phyloP scores from a whole-genome alignment of 2,113 vertebrate species.

The Grammomys surdaster region DNA sequence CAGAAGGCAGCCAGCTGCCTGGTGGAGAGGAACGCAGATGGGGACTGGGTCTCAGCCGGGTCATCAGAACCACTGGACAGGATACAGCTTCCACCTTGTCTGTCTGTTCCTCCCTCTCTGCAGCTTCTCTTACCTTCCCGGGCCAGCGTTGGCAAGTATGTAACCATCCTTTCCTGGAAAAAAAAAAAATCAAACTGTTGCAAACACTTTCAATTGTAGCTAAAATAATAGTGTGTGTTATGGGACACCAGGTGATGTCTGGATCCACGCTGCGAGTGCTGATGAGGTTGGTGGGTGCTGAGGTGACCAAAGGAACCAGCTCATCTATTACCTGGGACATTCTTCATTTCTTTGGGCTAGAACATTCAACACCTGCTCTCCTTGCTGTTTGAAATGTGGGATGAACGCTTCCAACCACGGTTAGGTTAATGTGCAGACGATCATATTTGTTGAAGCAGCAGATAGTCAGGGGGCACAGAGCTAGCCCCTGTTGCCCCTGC shows the following conservation, averaged over 20 bases:
- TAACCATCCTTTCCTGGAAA: background rate
- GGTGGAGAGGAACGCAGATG: background rate
- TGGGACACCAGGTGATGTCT: background rate
- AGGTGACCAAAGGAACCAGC: background rate
- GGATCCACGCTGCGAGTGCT: rapidly evolving
- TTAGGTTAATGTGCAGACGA: background rate
- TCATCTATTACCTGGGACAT: too few species aligned
- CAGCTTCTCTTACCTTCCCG: background rate
- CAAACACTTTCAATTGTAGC: background rate
- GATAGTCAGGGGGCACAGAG: too few species aligned
- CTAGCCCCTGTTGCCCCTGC: background rate
- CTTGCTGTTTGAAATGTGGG: background rate
- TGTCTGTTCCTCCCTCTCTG: background rate
- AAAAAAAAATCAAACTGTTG: background rate
- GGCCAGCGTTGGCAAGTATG: background rate
- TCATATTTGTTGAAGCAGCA: background rate
- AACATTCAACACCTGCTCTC: background rate
- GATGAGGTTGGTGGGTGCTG: too few species aligned
- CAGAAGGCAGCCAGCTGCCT: conserved; percentile 29
- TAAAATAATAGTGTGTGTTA: background rate
- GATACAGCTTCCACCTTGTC: background rate
- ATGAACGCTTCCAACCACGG: background rate
- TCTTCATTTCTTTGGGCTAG: background rate
- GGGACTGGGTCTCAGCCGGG: background rate
- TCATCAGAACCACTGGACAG: background rate